Percentiles rank a stretch among this genome's conserved stretches.
These are phyloP conservation scores for Pipa parva DNA, from an alignment of 2,113 vertebrate species.

Conservation along the genomic window DNA sequence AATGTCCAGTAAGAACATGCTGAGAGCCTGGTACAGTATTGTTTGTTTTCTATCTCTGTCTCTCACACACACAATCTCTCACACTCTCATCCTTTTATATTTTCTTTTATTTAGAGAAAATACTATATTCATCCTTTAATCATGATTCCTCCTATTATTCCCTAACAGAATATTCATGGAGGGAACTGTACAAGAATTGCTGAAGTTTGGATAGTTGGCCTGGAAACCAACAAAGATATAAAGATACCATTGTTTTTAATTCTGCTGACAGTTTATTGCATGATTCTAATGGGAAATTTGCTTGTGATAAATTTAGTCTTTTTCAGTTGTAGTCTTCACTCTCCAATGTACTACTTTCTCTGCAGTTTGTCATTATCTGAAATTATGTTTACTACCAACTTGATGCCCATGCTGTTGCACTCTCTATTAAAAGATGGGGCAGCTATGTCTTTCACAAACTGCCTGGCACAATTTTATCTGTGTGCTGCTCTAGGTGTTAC, in stretches of 20 bases:
- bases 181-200: conserved; percentile 6
- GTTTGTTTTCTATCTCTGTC: no score
- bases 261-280: conserved; percentile 20
- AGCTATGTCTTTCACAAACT: not conserved
- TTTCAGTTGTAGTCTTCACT: not conserved
- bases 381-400: conserved; percentile 13
- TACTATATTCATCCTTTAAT: no score
- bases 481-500: conserved; percentile 7
- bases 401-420: conserved; percentile 6
- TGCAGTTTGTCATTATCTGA: conserved; percentile 17
- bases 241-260: conserved; percentile 41
- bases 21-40: no score
- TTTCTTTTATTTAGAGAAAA: no score
- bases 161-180: not conserved
- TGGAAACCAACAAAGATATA: conserved; percentile 36
- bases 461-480: conserved; percentile 7
- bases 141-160: no score
- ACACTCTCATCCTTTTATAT: no score
- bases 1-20: no score
- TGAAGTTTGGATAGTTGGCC: conserved; percentile 48
- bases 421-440: conserved; percentile 1
- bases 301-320: not conserved
- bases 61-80: no score
- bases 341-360: conserved; percentile 24
- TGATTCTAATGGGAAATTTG: conserved; percentile 4